These are phyloP conservation scores for Palythoa caribaeorum DNA, from an alignment of 92 coral and sea anemone species.

Conservation along the genomic window DNA sequence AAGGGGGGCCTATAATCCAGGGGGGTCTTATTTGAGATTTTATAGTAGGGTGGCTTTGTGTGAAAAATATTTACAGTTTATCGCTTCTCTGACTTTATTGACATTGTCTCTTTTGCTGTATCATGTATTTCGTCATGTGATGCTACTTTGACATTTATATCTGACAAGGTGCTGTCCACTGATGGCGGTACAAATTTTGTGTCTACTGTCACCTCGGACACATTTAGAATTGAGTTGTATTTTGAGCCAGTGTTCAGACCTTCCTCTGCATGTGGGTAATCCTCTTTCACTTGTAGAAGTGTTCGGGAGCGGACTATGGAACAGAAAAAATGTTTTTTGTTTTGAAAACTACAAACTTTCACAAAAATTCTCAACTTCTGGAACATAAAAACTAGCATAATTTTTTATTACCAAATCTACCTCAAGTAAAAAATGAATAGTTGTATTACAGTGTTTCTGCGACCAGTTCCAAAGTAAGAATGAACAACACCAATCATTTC, in stretches of 20 bases:
- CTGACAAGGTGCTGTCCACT: slow-evolving; percentile 23
- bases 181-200: slow-evolving; percentile 2
- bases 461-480: too few relatives aligned
- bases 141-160: slow-evolving; percentile 29
- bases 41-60: too few relatives aligned
- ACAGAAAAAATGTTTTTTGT: neutral
- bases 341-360: too few relatives aligned
- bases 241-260: slow-evolving; percentile 37
- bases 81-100: slow-evolving; percentile 35
- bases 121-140: slow-evolving; percentile 21
- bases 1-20: neutral
- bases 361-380: too few relatives aligned
- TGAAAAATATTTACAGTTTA: neutral
- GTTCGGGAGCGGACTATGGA: slow-evolving; percentile 36
- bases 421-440: too few relatives aligned
- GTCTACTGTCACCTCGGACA: slow-evolving; percentile 32
- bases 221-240: slow-evolving; percentile 20
- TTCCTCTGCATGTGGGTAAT: slow-evolving; percentile 24
- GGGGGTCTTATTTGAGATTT: neutral
- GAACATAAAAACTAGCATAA: too few relatives aligned
- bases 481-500: too few relatives aligned
- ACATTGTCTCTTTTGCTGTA: neutral
- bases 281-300: slow-evolving; percentile 40
- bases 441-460: too few relatives aligned
- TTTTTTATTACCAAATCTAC: neutral